These are phyloP conservation scores for Adelognathus sp. DNA, from an alignment of 2,888 invertebrate species.

Conservation along the genomic window DNA sequence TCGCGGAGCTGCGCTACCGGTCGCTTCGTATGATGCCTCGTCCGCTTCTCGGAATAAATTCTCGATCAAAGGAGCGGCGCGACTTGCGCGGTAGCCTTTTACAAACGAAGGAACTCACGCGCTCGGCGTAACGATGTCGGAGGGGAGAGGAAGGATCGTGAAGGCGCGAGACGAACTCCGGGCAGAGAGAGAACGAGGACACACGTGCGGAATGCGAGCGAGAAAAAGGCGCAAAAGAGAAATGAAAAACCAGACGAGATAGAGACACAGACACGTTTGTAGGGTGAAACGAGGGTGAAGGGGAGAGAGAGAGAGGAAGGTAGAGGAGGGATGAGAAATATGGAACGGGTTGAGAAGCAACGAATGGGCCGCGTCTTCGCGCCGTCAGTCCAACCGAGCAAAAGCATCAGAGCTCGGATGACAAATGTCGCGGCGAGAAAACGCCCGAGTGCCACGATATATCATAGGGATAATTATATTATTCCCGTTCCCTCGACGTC, in stretches of 20 bases:
- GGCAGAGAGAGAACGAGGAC: neutral
- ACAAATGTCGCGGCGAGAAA: slow-evolving; percentile 71
- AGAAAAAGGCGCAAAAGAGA: neutral
- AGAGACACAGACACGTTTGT: slow-evolving; percentile 25
- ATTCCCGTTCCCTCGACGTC: slow-evolving; percentile 65
- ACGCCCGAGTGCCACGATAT: slow-evolving; percentile 71
- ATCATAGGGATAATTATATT: slow-evolving; percentile 80
- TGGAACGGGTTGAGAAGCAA: slow-evolving; percentile 59
- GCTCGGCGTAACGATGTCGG: slow-evolving; percentile 26
- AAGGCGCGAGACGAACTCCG: neutral
- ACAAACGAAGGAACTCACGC: slow-evolving; percentile 47
- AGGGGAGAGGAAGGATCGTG: neutral
- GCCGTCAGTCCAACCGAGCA: slow-evolving; percentile 63
- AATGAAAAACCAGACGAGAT: neutral
- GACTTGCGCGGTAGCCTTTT: slow-evolving; percentile 23
- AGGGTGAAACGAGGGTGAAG: neutral
- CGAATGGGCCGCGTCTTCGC: slow-evolving; percentile 66
- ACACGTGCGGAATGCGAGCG: slow-evolving; percentile 32
- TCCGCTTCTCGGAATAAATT: slow-evolving; percentile 61
- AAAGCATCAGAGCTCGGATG: slow-evolving; percentile 62
- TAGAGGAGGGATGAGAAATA: slow-evolving; percentile 29
- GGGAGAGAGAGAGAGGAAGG: neutral
- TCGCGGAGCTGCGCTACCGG: neutral
- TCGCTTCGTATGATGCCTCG: too few species aligned
- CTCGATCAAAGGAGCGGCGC: slow-evolving; percentile 54